phyloP scores from a whole-genome alignment of 1,140 invertebrate species.

The Brachionus manjavacas region DNA sequence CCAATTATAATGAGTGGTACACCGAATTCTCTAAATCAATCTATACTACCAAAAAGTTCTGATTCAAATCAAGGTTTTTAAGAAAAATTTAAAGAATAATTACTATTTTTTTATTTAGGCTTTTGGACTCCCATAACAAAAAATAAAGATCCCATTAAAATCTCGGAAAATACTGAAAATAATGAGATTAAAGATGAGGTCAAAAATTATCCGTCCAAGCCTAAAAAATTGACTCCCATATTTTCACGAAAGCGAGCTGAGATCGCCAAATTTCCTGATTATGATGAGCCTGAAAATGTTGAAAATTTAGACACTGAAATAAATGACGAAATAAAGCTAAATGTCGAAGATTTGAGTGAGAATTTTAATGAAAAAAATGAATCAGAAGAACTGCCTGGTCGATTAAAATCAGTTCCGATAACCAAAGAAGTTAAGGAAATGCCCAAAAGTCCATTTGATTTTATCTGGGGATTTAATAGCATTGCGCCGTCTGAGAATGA shows the following conservation, averaged over 20 bases:
- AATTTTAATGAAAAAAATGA: neutral
- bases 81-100: neutral
- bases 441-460: conserved; percentile 2
- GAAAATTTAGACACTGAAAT: neutral
- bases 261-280: conserved; percentile 18
- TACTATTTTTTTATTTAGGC: neutral
- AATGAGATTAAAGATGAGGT: neutral
- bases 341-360: neutral
- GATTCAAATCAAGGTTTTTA: neutral
- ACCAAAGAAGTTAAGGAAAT: conserved; percentile 1
- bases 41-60: neutral
- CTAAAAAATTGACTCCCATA: conserved; percentile 22
- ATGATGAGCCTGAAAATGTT: neutral
- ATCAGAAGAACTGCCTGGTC: neutral
- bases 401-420: neutral
- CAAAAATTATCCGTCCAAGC: neutral
- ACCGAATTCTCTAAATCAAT: neutral
- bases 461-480: neutral
- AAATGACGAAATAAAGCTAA: neutral
- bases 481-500: neutral
- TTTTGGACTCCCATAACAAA: neutral
- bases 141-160: neutral
- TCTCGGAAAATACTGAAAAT: neutral
- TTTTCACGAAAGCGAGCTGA: neutral
- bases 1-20: neutral